Conservation (phyloP, 2,888 invertebrate species). For the Eilema depressum region DNA sequence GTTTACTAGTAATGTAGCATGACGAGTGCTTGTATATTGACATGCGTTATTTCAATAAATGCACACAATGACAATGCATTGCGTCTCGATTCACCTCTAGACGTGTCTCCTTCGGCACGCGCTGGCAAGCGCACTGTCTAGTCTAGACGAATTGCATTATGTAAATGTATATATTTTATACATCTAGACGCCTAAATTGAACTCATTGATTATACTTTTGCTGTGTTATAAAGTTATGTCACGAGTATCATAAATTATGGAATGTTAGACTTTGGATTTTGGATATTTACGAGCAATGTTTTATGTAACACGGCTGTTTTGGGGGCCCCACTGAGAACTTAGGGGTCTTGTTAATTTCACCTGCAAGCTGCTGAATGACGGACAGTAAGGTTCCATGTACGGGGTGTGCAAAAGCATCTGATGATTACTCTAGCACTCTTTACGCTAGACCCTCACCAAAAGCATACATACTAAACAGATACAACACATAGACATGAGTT, state of each 20-base stretch:
- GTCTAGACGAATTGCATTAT: constrained; percentile 86
- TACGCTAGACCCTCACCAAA: too few relatives aligned
- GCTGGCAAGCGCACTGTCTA: constrained; percentile 72
- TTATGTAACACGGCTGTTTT: not conserved
- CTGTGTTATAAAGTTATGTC: constrained; percentile 17
- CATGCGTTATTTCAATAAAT: constrained; percentile 39
- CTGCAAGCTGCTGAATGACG: too few relatives aligned
- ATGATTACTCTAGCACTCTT: too few relatives aligned
- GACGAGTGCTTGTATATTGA: not conserved
- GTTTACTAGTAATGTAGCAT: not conserved
- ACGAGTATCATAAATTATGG: not conserved
- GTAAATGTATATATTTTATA: constrained; percentile 78
- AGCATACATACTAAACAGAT: too few relatives aligned
- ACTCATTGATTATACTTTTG: constrained; percentile 48
- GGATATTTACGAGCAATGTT: not conserved
- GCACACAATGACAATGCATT: constrained; percentile 63
- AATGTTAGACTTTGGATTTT: not conserved
- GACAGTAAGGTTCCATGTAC: too few relatives aligned
- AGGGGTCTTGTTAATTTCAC: too few relatives aligned
- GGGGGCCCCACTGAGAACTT: too few relatives aligned
- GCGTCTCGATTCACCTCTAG: constrained; percentile 77
- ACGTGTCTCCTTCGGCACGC: constrained; percentile 66
- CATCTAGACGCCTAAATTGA: constrained; percentile 70
- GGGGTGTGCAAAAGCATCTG: too few relatives aligned
- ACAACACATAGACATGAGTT: too few relatives aligned